These are phyloP conservation scores for Omphaloscelis lunosa DNA, from an alignment of 2,888 invertebrate species.

Conservation along the genomic window DNA sequence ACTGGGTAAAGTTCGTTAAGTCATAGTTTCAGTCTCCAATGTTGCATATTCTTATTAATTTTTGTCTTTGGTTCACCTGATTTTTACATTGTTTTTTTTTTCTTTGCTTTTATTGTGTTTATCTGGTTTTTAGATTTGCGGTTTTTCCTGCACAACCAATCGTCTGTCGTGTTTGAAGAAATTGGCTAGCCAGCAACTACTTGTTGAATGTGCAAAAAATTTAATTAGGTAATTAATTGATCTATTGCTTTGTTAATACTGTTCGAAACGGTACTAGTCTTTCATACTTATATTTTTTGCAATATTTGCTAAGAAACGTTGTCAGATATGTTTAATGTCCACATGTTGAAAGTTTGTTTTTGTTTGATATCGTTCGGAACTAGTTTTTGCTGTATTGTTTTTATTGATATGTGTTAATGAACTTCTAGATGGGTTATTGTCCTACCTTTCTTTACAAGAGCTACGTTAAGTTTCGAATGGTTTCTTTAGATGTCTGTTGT, in stretches of 20 bases:
- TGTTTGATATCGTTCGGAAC: slow-evolving; percentile 46
- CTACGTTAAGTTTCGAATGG: background rate
- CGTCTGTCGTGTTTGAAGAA: no score
- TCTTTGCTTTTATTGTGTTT: no score
- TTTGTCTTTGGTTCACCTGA: no score
- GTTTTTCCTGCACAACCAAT: no score
- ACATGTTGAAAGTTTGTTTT: slow-evolving; percentile 45
- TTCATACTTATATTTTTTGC: slow-evolving; percentile 43
- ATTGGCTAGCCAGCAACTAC: no score
- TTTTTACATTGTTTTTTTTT: no score
- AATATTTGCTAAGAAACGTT: slow-evolving; percentile 50
- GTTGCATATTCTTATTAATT: no score
- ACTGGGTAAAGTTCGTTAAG: no score
- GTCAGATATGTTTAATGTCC: slow-evolving; percentile 39
- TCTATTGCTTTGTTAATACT: background rate
- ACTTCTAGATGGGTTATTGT: slow-evolving; percentile 43
- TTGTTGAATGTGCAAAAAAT: no score
- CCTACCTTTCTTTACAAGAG: slow-evolving; percentile 11
- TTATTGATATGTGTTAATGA: slow-evolving; percentile 49
- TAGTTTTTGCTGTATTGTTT: slow-evolving; percentile 50
- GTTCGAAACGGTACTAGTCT: slow-evolving; percentile 28
- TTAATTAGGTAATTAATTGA: no score
- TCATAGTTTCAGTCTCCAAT: no score
- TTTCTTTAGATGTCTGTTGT: background rate
- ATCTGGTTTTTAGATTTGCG: no score